Evolutionary conservation across 2,113 vertebrate species (phyloP).

Genomic region (Aphyosemion australe): DNA sequence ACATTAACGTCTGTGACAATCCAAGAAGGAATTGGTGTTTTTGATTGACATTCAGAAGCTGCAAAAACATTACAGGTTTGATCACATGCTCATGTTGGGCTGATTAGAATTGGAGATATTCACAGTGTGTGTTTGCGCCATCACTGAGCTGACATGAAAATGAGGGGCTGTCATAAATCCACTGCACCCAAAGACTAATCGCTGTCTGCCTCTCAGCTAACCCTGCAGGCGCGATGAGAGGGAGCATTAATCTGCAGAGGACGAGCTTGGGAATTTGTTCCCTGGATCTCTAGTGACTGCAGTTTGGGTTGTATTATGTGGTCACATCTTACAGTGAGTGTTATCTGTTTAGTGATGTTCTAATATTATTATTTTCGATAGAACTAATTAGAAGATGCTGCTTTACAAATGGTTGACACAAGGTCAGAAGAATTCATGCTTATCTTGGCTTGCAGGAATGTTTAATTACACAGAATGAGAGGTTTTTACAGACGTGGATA

Average conservation of each 20-base stretch:
- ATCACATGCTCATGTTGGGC: slow-evolving; percentile 7
- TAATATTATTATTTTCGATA: slow-evolving; percentile 10
- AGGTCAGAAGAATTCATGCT: no score
- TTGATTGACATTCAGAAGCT: neutral
- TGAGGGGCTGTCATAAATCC: slow-evolving; percentile 55
- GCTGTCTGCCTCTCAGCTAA: slow-evolving; percentile 49
- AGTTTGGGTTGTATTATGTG: neutral
- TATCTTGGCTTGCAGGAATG: no score
- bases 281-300: slow-evolving; percentile 3
- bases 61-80: slow-evolving; percentile 8
- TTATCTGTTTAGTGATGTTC: slow-evolving; percentile 28
- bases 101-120: slow-evolving; percentile 49
- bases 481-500: no score
- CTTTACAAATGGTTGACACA: no score
- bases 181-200: slow-evolving; percentile 55
- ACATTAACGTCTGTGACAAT: neutral
- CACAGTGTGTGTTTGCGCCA: slow-evolving; percentile 31
- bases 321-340: no score
- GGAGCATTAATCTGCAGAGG: slow-evolving; percentile 49
- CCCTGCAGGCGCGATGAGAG: slow-evolving; percentile 50
- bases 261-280: slow-evolving; percentile 23
- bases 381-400: no score
- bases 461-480: no score
- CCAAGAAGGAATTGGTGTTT: neutral
- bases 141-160: slow-evolving; percentile 60